These are phyloP conservation scores for Neogale vison DNA, from an alignment of 2,113 vertebrate species.

Conservation along the genomic window DNA sequence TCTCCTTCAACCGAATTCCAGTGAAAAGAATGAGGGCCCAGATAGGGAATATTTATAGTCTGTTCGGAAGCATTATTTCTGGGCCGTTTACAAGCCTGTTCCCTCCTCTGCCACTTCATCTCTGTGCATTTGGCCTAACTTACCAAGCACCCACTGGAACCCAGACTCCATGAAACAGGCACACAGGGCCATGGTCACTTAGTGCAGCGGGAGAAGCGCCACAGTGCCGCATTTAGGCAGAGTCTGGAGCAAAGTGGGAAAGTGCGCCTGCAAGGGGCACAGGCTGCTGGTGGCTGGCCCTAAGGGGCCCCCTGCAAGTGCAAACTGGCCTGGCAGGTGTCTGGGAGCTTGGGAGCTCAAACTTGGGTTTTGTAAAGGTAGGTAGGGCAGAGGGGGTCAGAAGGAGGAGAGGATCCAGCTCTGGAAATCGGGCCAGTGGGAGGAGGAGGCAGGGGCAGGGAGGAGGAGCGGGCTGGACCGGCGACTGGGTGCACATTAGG, in stretches of 20 bases:
- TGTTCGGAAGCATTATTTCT: background rate
- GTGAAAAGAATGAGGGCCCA: background rate
- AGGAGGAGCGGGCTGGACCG: background rate
- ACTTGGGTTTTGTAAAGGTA: background rate
- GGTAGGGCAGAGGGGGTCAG: background rate
- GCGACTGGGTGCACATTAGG: background rate
- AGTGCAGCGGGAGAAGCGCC: too few relatives aligned
- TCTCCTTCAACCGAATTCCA: background rate
- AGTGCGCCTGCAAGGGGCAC: too few relatives aligned
- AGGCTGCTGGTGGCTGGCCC: background rate
- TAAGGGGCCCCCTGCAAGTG: background rate
- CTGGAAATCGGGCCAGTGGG: background rate
- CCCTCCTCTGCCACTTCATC: background rate
- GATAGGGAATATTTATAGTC: background rate
- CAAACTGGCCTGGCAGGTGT: background rate
- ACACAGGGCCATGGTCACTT: fast-evolving
- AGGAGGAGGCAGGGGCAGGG: background rate
- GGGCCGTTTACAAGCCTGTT: background rate
- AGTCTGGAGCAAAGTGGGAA: background rate
- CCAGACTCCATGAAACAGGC: fast-evolving
- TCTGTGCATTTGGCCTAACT: background rate
- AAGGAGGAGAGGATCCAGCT: background rate
- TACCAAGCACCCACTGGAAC: background rate
- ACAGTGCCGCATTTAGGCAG: fast-evolving
- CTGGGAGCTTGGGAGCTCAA: background rate